Conservation (phyloP, 2,113 vertebrate genomes). For the Microtus oregoni region DNA sequence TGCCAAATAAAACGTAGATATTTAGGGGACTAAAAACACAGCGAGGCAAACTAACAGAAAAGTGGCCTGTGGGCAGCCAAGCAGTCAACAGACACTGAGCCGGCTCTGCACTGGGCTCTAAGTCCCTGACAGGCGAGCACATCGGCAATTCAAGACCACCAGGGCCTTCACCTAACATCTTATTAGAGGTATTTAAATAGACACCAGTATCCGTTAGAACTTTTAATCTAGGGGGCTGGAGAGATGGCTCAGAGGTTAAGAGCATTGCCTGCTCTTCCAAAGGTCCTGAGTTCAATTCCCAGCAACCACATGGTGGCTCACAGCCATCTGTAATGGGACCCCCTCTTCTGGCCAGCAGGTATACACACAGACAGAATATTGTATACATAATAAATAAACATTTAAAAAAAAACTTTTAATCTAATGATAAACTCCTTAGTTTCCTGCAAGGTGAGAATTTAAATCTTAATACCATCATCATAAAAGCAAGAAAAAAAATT, state of each 20-base stretch:
- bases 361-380: too few relatives aligned
- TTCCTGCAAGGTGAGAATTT: constrained; percentile 54
- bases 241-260: too few relatives aligned
- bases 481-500: constrained; percentile 54
- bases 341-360: too few relatives aligned
- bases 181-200: neutral
- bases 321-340: too few relatives aligned
- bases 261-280: too few relatives aligned
- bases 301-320: too few relatives aligned
- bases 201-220: neutral
- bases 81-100: constrained; percentile 30
- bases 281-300: too few relatives aligned
- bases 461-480: constrained; percentile 51
- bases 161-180: neutral
- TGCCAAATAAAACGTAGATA: neutral
- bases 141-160: neutral
- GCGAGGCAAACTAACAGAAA: constrained; percentile 28
- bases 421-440: constrained; percentile 42
- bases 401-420: neutral
- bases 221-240: constrained; percentile 6
- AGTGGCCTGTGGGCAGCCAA: neutral
- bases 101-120: neutral
- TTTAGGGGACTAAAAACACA: constrained; percentile 14
- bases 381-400: too few relatives aligned
- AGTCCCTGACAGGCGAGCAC: neutral